These are phyloP conservation scores for Metridium senile DNA, from an alignment of 92 coral and sea anemone species.

Conservation along the genomic window DNA sequence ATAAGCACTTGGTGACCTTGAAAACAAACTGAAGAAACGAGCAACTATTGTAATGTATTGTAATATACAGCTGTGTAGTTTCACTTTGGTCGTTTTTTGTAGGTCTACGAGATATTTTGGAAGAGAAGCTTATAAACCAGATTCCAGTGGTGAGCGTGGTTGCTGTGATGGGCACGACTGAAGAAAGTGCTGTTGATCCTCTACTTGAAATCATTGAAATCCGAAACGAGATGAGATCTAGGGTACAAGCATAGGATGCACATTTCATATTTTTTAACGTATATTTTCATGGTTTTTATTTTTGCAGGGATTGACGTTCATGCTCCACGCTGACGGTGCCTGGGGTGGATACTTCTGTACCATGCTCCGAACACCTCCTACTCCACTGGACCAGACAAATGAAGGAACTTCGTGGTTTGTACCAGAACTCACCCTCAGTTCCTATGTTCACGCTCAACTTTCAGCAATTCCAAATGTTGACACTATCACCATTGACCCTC, in stretches of 20 bases:
- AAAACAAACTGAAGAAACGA: too few relatives aligned
- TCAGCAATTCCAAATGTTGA: slow-evolving; percentile 67
- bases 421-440: slow-evolving; percentile 69
- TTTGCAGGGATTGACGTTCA: slow-evolving; percentile 29
- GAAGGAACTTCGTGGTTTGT: slow-evolving; percentile 57
- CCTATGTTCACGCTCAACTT: slow-evolving; percentile 54
- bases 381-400: neutral
- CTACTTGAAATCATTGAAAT: slow-evolving; percentile 64
- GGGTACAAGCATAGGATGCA: slow-evolving; percentile 63
- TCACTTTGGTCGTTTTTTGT: neutral
- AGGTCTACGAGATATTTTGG: slow-evolving; percentile 51
- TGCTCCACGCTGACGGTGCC: slow-evolving; percentile 80
- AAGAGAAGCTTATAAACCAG: slow-evolving; percentile 35
- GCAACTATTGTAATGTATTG: neutral
- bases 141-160: slow-evolving; percentile 75
- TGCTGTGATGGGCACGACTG: slow-evolving; percentile 87
- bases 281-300: neutral
- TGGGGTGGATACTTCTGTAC: slow-evolving; percentile 97
- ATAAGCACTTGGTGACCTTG: too few relatives aligned
- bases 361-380: slow-evolving; percentile 77
- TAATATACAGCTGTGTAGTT: neutral
- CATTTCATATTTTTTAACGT: neutral
- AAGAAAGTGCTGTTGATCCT: slow-evolving; percentile 93
- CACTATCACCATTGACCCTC: slow-evolving; percentile 91
- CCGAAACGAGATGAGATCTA: slow-evolving; percentile 52